These are phyloP conservation scores for Vespertilio murinus DNA, from an alignment of 2,797 vertebrate species.

Conservation along the genomic window DNA sequence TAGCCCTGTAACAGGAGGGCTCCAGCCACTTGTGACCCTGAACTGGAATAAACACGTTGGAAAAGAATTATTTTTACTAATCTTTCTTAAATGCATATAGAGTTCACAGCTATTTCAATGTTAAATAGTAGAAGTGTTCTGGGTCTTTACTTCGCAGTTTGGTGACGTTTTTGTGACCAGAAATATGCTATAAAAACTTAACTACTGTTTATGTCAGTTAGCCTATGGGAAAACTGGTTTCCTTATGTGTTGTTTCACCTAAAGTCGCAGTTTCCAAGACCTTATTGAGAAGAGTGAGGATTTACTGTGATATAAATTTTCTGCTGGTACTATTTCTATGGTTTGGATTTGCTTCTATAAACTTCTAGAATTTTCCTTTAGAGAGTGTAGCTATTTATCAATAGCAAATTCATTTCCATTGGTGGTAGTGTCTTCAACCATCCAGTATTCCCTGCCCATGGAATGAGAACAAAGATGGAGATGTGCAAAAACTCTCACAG, in stretches of 20 bases:
- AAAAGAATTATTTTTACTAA: background rate
- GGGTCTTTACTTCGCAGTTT: background rate
- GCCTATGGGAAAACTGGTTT: background rate
- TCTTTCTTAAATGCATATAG: background rate
- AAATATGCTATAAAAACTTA: background rate
- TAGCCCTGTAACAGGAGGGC: background rate
- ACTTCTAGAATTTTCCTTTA: constrained; percentile 18
- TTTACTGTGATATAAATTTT: background rate
- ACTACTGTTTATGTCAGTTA: background rate
- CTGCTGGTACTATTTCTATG: background rate
- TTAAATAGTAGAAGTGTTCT: background rate
- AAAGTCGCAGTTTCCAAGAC: background rate
- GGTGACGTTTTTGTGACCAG: background rate
- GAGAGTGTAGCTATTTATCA: background rate
- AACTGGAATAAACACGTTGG: background rate
- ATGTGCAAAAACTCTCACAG: background rate
- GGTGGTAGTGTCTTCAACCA: background rate
- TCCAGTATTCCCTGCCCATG: background rate
- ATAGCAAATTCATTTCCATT: constrained; percentile 2
- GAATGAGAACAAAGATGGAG: background rate
- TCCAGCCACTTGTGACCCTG: background rate
- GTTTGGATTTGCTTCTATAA: background rate
- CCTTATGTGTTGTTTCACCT: background rate
- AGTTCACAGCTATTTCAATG: background rate
- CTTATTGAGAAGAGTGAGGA: background rate